Evolutionary conservation across 2,888 invertebrate species (phyloP).

Genomic region (Micropterix aruncella): DNA sequence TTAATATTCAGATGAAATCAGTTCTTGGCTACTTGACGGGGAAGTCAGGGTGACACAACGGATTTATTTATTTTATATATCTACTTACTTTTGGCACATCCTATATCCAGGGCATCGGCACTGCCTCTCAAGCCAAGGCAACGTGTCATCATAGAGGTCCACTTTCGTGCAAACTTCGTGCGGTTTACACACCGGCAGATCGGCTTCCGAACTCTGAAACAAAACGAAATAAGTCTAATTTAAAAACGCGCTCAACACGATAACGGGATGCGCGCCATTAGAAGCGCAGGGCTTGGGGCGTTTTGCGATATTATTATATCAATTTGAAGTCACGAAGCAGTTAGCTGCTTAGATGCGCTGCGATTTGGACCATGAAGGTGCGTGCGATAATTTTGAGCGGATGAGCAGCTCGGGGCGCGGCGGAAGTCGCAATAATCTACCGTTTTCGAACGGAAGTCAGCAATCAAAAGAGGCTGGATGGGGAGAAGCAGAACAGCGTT

Average conservation of each 20-base stretch:
- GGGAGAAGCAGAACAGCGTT: no score
- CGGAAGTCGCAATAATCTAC: no score
- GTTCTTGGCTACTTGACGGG: no score
- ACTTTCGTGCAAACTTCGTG: conserved; percentile 78
- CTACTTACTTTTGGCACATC: conserved; percentile 53
- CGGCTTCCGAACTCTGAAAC: conserved; percentile 63
- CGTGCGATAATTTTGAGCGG: no score
- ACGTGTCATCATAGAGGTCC: conserved; percentile 60
- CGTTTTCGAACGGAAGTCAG: no score
- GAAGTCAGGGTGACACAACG: no score
- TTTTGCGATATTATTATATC: conserved; percentile 7
- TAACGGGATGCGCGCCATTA: conserved; percentile 13
- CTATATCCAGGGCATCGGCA: conserved; percentile 62
- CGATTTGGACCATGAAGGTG: no score
- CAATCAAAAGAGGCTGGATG: no score
- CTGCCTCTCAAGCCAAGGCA: conserved; percentile 78
- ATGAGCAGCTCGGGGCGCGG: no score
- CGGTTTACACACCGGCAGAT: conserved; percentile 64
- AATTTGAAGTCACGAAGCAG: neutral
- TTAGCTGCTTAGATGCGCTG: no score
- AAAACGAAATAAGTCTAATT: conserved; percentile 9
- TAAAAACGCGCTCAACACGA: conserved; percentile 13
- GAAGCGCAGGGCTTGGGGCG: conserved; percentile 10
- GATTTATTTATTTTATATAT: no score
- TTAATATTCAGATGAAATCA: no score